Conservation (phyloP, 2,797 vertebrate genomes). For the Discoglossus pictus region DNA sequence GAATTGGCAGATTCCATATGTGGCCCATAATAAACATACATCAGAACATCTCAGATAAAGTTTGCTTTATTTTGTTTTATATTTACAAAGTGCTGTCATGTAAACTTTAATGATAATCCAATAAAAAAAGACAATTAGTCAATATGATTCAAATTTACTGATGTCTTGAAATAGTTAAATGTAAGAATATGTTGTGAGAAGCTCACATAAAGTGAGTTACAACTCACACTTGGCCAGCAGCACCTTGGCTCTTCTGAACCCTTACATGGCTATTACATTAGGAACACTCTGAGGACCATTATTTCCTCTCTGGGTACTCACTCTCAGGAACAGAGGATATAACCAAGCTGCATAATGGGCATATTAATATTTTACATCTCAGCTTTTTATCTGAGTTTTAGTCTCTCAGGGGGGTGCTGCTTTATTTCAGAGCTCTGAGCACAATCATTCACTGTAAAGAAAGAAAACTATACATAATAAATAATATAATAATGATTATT, state of each 20-base stretch:
- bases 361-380: constrained; percentile 77
- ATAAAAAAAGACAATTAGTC: no score
- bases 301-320: constrained; percentile 60
- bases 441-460: no score
- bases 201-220: background rate
- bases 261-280: constrained; percentile 30
- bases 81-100: no score
- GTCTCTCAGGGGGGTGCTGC: constrained; percentile 57
- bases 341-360: constrained; percentile 71
- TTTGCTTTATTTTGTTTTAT: no score
- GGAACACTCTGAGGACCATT: constrained; percentile 55
- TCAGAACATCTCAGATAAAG: no score
- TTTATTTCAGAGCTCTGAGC: constrained; percentile 43
- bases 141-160: no score
- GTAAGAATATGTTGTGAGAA: constrained; percentile 1
- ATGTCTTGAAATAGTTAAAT: background rate
- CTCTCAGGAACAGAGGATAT: constrained; percentile 68
- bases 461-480: constrained; percentile 29
- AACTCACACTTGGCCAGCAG: background rate
- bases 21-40: no score
- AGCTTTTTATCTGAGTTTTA: constrained; percentile 60
- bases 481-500: constrained; percentile 33
- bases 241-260: background rate
- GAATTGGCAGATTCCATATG: no score
- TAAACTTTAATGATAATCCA: no score